Evolutionary conservation across 30 jellyfish, hydroid and myxozoan species (phyloP).

Genomic region (Aurelia sp.): DNA sequence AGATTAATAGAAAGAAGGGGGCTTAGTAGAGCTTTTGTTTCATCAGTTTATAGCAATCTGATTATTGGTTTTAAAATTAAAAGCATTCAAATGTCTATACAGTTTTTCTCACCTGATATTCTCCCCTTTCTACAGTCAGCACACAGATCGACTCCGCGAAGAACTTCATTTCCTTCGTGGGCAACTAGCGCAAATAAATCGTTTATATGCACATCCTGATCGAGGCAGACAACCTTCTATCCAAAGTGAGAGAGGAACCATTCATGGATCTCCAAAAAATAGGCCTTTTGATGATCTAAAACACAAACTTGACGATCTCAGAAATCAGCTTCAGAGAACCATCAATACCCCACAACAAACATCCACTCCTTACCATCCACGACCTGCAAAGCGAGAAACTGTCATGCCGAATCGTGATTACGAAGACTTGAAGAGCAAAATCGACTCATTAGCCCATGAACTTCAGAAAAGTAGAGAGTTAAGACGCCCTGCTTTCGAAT

Average conservation of each 20-base stretch:
- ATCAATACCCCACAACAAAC: background rate
- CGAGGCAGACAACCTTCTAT: background rate
- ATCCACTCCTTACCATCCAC: background rate
- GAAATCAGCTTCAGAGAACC: constrained; percentile 13
- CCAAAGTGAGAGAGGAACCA: no score
- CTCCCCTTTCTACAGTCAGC: constrained; percentile 9
- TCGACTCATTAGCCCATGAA: constrained; percentile 50
- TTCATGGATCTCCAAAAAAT: background rate
- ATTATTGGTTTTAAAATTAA: no score
- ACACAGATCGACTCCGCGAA: constrained; percentile 37
- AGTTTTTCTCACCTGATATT: background rate
- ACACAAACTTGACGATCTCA: constrained; percentile 24
- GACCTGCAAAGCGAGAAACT: background rate
- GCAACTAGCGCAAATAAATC: constrained; percentile 19
- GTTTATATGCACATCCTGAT: background rate
- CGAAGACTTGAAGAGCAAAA: constrained; percentile 43
- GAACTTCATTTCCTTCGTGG: constrained; percentile 24
- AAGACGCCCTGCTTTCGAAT: background rate
- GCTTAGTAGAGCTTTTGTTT: no score
- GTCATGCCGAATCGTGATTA: constrained; percentile 29
- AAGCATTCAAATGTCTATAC: no score
- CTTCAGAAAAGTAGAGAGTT: constrained; percentile 19
- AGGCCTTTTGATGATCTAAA: constrained; percentile 24
- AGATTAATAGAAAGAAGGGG: no score
- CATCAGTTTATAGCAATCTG: no score